phyloP scores from a whole-genome alignment of 2,888 invertebrate species.

The Leistus spinibarbis region DNA sequence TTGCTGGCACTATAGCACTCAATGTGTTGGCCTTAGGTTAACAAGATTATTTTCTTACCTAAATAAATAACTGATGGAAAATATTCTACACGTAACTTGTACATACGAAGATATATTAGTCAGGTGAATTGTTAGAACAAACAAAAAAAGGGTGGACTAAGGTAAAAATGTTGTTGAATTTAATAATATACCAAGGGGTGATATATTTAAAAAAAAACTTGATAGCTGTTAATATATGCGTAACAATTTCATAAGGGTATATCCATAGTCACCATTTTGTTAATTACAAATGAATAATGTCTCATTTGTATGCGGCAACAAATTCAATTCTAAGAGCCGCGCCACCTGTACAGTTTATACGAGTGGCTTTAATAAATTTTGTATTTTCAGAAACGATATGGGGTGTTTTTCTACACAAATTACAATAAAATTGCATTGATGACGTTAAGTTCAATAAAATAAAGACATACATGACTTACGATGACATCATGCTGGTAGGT shows the following conservation, averaged over 20 bases:
- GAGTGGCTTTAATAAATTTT: neutral
- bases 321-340: neutral
- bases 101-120: neutral
- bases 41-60: slow-evolving; percentile 6
- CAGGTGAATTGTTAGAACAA: neutral
- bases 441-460: neutral
- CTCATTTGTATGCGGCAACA: neutral
- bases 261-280: neutral
- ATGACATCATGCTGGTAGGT: neutral
- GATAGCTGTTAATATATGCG: neutral
- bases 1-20: neutral
- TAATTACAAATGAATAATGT: neutral
- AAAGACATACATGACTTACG: neutral
- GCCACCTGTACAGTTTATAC: neutral
- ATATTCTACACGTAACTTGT: neutral
- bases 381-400: neutral
- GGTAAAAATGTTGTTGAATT: neutral
- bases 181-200: neutral
- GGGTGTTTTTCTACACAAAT: neutral
- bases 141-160: neutral
- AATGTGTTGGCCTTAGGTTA: neutral
- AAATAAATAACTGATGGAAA: slow-evolving; percentile 7
- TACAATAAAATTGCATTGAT: neutral
- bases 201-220: neutral
- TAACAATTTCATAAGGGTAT: neutral